Percentiles rank a stretch among this genome's conserved stretches.
phyloP scores from a whole-genome alignment of 2,113 vertebrate species.

The Vombatus ursinus region DNA sequence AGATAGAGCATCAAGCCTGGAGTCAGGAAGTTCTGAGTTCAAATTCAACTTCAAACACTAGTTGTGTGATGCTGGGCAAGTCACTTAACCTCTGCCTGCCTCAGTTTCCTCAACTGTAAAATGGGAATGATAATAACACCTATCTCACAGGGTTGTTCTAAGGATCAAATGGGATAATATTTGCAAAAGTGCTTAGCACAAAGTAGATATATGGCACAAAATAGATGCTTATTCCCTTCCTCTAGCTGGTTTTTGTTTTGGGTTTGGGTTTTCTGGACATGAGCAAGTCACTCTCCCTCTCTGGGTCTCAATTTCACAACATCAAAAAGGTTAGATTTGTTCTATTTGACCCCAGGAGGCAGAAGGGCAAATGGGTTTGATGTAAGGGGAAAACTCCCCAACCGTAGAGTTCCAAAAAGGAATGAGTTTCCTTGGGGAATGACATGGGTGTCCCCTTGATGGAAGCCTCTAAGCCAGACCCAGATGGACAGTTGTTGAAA shows the following conservation, averaged over 20 bases:
- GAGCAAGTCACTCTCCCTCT: neutral
- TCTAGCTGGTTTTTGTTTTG: neutral
- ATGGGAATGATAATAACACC: neutral
- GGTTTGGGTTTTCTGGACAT: neutral
- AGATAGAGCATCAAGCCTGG: neutral
- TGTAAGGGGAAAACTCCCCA: neutral
- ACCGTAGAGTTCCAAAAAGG: neutral
- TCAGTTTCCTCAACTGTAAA: neutral
- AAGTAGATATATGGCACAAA: neutral
- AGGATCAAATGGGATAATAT: neutral
- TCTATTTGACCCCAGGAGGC: neutral
- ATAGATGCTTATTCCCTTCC: neutral
- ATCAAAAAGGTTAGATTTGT: neutral
- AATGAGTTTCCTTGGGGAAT: neutral
- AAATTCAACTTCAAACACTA: neutral
- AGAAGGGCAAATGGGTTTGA: neutral
- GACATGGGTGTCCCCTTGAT: neutral
- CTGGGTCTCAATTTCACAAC: neutral
- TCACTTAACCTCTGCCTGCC: neutral
- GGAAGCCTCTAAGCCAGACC: neutral
- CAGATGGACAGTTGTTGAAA: neutral
- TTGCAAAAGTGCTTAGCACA: neutral
- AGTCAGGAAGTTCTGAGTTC: neutral
- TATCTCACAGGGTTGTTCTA: neutral
- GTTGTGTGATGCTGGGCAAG: neutral